A percentile compares a stretch with the other conserved stretches of the same genome.
Conservation (phyloP, 2,113 vertebrate species). For the Ornithorhynchus anatinus region DNA sequence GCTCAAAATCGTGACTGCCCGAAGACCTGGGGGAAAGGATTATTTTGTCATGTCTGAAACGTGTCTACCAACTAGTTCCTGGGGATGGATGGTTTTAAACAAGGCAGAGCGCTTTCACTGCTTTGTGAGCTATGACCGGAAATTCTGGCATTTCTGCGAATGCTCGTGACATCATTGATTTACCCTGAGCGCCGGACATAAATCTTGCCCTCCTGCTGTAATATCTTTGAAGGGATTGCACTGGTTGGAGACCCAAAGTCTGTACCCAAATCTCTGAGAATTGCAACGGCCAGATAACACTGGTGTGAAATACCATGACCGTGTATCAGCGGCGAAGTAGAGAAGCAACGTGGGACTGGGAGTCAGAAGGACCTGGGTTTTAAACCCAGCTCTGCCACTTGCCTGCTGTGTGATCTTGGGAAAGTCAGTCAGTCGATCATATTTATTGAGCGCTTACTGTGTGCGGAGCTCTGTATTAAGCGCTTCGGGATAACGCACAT, state of each 20-base stretch:
- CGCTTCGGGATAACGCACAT: no score
- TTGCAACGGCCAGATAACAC: no score
- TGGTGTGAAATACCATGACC: neutral
- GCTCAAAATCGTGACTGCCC: neutral
- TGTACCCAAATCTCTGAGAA: no score
- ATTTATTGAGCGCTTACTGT: no score
- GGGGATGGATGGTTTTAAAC: neutral
- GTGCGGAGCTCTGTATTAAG: no score
- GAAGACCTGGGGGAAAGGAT: neutral
- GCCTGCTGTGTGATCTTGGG: no score
- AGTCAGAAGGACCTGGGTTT: no score
- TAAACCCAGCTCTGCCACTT: no score
- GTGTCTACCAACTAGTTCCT: neutral
- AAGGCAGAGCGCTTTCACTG: neutral
- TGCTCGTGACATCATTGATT: neutral
- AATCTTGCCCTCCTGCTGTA: neutral
- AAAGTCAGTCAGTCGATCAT: no score
- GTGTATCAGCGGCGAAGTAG: neutral
- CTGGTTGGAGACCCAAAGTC: no score
- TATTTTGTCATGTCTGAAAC: conserved; percentile 3
- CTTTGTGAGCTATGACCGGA: neutral
- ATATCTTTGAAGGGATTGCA: no score
- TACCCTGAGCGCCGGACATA: neutral
- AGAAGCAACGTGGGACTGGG: no score
- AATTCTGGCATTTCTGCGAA: neutral